Conservation (phyloP, 2,888 invertebrate genomes). For the Agrotis exclamationis region DNA sequence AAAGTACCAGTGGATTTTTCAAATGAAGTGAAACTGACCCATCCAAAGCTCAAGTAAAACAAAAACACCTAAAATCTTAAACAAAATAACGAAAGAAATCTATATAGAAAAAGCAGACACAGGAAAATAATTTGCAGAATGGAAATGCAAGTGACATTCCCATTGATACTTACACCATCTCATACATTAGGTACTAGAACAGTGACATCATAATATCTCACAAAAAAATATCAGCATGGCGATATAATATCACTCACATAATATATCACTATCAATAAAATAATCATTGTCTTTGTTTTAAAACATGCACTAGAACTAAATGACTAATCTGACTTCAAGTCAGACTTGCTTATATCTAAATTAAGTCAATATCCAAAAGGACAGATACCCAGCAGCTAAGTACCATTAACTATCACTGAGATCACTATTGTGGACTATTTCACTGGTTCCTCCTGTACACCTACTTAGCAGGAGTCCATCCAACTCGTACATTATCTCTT, state of each 20-base stretch:
- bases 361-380: background rate
- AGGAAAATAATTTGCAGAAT: no score
- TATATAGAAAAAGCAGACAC: no score
- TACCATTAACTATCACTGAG: slow-evolving; percentile 42
- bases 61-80: no score
- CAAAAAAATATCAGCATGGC: no score
- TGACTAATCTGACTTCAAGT: background rate
- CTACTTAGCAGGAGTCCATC: slow-evolving; percentile 59
- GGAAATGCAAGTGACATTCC: no score
- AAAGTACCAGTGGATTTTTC: no score
- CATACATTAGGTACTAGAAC: no score
- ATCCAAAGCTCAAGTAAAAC: no score
- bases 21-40: no score
- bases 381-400: background rate
- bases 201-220: no score
- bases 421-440: slow-evolving; percentile 39
- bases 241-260: background rate
- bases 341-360: slow-evolving; percentile 8
- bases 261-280: background rate
- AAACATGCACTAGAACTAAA: background rate
- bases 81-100: no score
- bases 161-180: no score
- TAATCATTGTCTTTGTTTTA: background rate
- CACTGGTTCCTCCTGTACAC: slow-evolving; percentile 32
- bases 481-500: slow-evolving; percentile 65